phyloP scores from a whole-genome alignment of 2,113 vertebrate species.

The Nycticryphes semicollaris region DNA sequence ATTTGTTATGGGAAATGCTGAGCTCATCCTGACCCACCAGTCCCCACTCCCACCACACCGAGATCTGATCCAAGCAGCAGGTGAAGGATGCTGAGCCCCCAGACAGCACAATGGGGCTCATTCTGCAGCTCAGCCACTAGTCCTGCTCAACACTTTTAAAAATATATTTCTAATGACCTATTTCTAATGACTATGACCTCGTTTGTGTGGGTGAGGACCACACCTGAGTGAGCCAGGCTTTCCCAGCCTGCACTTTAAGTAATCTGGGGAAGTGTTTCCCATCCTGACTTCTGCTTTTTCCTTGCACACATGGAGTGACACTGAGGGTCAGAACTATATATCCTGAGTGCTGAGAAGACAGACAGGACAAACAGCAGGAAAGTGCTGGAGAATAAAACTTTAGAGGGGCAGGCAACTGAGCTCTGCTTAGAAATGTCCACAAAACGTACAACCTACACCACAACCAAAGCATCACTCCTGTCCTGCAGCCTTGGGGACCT shows the following conservation, averaged over 20 bases:
- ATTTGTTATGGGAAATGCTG: background rate
- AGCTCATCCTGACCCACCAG: accelerated
- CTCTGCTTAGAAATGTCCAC: background rate
- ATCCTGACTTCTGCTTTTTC: background rate
- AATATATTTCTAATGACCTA: background rate
- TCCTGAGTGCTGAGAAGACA: background rate
- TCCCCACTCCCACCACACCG: accelerated
- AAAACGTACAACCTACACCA: background rate
- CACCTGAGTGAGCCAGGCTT: background rate
- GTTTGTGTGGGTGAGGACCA: background rate
- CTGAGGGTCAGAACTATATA: background rate
- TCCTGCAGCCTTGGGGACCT: background rate
- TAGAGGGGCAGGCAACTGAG: too few species aligned
- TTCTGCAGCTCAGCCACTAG: too few species aligned
- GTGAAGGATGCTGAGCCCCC: background rate
- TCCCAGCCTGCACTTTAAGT: background rate
- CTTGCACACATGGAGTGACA: background rate
- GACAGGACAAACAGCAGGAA: background rate
- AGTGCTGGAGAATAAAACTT: background rate
- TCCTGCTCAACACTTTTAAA: accelerated
- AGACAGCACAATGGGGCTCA: accelerated
- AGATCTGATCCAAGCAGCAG: accelerated
- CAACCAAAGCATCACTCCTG: background rate
- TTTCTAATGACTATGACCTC: background rate
- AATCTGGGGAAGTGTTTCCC: background rate